These are phyloP conservation scores for Lepus americanus DNA, from an alignment of 2,113 vertebrate species.

Conservation along the genomic window DNA sequence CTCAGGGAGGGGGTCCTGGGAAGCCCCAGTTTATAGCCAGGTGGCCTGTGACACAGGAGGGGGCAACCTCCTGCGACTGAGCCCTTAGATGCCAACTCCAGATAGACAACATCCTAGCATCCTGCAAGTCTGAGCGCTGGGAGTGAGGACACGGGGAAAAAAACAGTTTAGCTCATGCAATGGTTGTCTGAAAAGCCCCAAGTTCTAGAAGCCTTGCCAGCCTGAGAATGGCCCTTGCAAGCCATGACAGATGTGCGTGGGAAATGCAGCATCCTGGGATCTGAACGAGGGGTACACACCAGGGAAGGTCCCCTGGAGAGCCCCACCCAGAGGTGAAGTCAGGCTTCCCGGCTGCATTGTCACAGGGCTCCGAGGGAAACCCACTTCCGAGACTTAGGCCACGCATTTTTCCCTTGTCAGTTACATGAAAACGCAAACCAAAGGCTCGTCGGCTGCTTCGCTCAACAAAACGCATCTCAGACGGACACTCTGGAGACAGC, in stretches of 20 bases:
- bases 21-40: not conserved
- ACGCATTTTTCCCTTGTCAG: not conserved
- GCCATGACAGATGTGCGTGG: not conserved
- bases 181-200: not conserved
- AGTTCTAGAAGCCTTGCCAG: not conserved
- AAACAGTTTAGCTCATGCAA: not conserved
- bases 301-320: not conserved
- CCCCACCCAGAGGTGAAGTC: not conserved
- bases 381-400: not conserved
- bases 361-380: not conserved
- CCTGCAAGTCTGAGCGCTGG: not conserved
- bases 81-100: not conserved
- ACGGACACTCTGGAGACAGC: constrained; percentile 27
- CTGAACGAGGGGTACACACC: not conserved
- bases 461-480: constrained; percentile 16
- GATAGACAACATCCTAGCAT: not conserved
- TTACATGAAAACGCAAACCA: constrained; percentile 61
- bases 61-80: not conserved
- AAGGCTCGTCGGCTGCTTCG: constrained; percentile 47
- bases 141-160: not conserved
- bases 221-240: not conserved
- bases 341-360: not conserved
- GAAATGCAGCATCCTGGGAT: not conserved
- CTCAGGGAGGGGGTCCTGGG: not conserved
- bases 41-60: not conserved